Base-by-base conservation (phyloP, 2,888 invertebrate species). In the Pediacus dermestoides region DNA sequence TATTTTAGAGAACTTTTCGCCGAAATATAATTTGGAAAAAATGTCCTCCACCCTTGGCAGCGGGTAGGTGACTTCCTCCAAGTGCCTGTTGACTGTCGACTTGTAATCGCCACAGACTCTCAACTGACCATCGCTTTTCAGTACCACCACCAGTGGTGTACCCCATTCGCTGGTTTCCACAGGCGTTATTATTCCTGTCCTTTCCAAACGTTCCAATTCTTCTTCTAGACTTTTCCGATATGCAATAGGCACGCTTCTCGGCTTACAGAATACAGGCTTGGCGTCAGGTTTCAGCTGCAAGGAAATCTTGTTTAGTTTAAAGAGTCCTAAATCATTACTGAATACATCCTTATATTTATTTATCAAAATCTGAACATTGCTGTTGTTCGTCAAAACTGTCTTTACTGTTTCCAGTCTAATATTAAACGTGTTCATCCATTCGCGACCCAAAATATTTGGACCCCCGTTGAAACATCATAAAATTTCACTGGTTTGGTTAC, bases 281-380 rank as follows among this genome's bases (percentile, higher is more conserved):
- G 31, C 40, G 27, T 34, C 15, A 15, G 34, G 26, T 33, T 31
- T 39, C 35, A 35, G 10, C 34, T 39, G 30, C 31, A 39, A 39
- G 27, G 35, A 27, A n/a, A 35, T 18, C 21, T 30, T 14, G 15
- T 30, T 13, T 10, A 13, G 15, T 30, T 30, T 30, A 30, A 13
- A 30, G 15, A 14, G 15, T 2, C 30, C 15, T 8, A 12, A 15
- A 12, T 30, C 15, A 14, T 11, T 7, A 2, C 14, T 30, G 15
- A 30, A 14, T 8, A 30, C 6, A 30, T n/a, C n/a, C n/a, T n/a
- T n/a, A n/a, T n/a, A n/a, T n/a, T n/a, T n/a, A n/a, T n/a, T n/a
- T n/a, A n/a, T n/a, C n/a, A n/a, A n/a, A n/a, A n/a, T n/a, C n/a
- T n/a, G n/a, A n/a, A n/a, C n/a, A n/a, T n/a, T n/a, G 7, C 14